Percentiles rank a stretch among this genome's conserved stretches.
Conservation (phyloP, 2,797 vertebrate species). For the Arnoldichthys spilopterus region DNA sequence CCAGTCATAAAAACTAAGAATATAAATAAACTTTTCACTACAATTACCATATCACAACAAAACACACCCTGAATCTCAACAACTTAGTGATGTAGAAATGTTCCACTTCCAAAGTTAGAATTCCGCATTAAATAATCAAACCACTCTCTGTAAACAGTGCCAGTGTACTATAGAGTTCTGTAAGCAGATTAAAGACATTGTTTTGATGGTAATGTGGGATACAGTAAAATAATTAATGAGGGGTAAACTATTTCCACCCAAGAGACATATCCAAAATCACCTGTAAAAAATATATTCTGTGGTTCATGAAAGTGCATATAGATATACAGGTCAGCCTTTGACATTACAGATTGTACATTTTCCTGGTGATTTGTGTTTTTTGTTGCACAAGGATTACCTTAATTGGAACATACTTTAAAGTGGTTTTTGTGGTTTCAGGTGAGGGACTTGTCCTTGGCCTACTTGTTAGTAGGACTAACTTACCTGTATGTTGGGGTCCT, state of each 20-base stretch:
- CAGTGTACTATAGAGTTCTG: too few species aligned
- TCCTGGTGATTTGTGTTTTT: neutral
- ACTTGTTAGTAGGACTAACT: slow-evolving; percentile 90
- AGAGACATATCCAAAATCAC: too few species aligned
- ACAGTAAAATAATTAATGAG: too few species aligned
- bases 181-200: too few species aligned
- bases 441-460: slow-evolving; percentile 93
- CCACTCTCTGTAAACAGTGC: neutral
- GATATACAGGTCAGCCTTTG: neutral
- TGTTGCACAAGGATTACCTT: neutral
- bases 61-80: too few species aligned
- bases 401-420: neutral
- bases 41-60: neutral
- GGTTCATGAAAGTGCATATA: neutral
- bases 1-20: too few species aligned
- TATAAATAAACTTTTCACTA: neutral
- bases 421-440: slow-evolving; percentile 76
- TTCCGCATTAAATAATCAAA: neutral
- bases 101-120: neutral
- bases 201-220: too few species aligned
- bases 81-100: neutral
- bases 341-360: neutral
- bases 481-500: slow-evolving; percentile 93
- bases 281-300: neutral
- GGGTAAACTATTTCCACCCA: neutral